Conservation (phyloP, 2,113 vertebrate species). For the Pleuronectes platessa region DNA sequence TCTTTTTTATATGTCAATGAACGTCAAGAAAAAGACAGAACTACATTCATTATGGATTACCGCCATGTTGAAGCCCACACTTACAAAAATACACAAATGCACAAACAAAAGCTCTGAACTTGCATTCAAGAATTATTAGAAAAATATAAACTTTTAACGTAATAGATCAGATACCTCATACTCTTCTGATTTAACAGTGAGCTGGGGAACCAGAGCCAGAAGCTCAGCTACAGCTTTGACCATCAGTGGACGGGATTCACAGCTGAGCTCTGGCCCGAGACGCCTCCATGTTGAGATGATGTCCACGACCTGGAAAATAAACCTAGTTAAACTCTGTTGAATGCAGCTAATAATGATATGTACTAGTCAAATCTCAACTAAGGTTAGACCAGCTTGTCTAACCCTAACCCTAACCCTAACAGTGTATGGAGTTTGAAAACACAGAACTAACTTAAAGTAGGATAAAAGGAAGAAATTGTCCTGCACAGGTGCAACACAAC, state of each 20-base stretch:
- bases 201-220: slow-evolving; percentile 90
- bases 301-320: slow-evolving; percentile 88
- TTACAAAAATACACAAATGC: background rate
- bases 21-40: too few relatives aligned
- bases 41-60: background rate
- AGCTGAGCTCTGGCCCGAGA: slow-evolving; percentile 87
- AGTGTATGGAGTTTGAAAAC: too few relatives aligned
- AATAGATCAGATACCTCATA: slow-evolving; percentile 85
- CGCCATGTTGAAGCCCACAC: background rate
- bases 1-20: too few relatives aligned
- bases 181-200: slow-evolving; percentile 88
- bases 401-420: too few relatives aligned
- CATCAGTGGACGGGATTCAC: slow-evolving; percentile 88
- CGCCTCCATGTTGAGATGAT: slow-evolving; percentile 91
- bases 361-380: too few relatives aligned
- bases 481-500: too few relatives aligned
- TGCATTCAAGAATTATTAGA: background rate
- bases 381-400: too few relatives aligned
- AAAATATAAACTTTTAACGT: background rate
- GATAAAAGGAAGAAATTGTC: too few relatives aligned
- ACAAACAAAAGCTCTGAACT: background rate
- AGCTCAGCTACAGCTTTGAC: slow-evolving; percentile 87
- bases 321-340: background rate
- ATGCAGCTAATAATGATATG: background rate
- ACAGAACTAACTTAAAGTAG: too few relatives aligned